Evolutionary conservation across 2,888 invertebrate genomes (phyloP).

Genomic region (Amphipoea oculea): DNA sequence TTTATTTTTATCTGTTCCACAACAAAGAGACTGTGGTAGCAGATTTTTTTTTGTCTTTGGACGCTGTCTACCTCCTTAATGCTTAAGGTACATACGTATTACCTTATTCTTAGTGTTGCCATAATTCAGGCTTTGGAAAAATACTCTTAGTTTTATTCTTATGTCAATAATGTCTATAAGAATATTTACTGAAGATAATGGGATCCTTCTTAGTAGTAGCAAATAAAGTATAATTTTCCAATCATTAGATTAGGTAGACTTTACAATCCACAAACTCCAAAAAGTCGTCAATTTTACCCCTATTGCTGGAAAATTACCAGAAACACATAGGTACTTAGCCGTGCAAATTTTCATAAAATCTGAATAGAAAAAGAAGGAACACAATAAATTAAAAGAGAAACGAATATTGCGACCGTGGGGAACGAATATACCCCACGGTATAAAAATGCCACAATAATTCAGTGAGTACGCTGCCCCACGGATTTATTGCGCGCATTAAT

Average conservation of each 20-base stretch:
- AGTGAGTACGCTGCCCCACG: conserved; percentile 62
- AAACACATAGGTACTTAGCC: not conserved
- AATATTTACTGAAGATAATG: conserved; percentile 17
- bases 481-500: conserved; percentile 70
- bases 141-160: conserved; percentile 15
- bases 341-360: conserved; percentile 21
- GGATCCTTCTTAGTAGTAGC: not conserved
- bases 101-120: conserved; percentile 47
- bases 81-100: conserved; percentile 49
- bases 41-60: conserved; percentile 57
- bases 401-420: conserved; percentile 63
- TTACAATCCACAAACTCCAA: not conserved
- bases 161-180: not conserved
- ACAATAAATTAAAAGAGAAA: conserved; percentile 63
- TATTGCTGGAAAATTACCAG: conserved; percentile 1
- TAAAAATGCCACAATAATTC: conserved; percentile 68
- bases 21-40: conserved; percentile 72
- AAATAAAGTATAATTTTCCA: conserved; percentile 1
- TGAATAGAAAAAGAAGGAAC: conserved; percentile 45
- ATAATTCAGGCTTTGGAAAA: conserved; percentile 44
- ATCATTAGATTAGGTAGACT: not conserved
- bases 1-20: conserved; percentile 82
- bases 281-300: not conserved
- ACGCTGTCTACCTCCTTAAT: conserved; percentile 60
- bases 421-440: conserved; percentile 60